Evolutionary conservation across 2,888 invertebrate genomes (phyloP), one percentile per base, ranked within the genome.

Genomic region (Xanthia icteritia): DNA sequence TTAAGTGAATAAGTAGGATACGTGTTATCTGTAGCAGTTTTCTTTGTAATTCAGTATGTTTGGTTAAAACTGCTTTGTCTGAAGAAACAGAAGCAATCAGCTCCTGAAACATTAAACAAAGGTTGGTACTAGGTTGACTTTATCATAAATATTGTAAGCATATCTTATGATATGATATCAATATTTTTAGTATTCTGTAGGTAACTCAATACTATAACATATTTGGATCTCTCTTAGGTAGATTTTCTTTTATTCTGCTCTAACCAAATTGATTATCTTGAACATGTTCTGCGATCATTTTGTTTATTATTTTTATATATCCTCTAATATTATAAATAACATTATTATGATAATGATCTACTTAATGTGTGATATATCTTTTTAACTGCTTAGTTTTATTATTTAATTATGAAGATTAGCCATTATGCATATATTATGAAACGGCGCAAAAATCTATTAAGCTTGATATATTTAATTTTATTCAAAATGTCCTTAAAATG

Each of bases 401-500:
- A 74, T 77, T 66, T 64, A 77, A 87, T 82, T 81, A 87, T 79
- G 71, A 87, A 72, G 63, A 76, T 82, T 36, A 58, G 80, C 45
- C 48, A 68, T 68, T 84, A 66, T 51, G 73, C 81, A 71, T 80
- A 82, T n/a, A 65, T 64, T 73, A 73, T 51, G 17, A 63, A 69
- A 70, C n/a, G 66, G 39, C 63, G 27, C 80, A 75, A 81, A 73
- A 60, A 42, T 67, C 15, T 56, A 66, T 65, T 83, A 54, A 48
- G 56, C 27, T 60, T 67, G 61, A 67, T 84, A 39, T n/a, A 61
- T 64, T 56, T 31, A 27, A 79, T 58, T 36, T 48, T 79, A 64
- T 77, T 45, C 27, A 77, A 79, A 82, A 66, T 60, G 0, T 54
- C 17, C 51, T 27, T 2, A 51, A 2, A 48, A 27, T 45, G 0